These are phyloP conservation scores for Spicauda simplicius DNA, from an alignment of 2,888 invertebrate species.

Conservation along the genomic window DNA sequence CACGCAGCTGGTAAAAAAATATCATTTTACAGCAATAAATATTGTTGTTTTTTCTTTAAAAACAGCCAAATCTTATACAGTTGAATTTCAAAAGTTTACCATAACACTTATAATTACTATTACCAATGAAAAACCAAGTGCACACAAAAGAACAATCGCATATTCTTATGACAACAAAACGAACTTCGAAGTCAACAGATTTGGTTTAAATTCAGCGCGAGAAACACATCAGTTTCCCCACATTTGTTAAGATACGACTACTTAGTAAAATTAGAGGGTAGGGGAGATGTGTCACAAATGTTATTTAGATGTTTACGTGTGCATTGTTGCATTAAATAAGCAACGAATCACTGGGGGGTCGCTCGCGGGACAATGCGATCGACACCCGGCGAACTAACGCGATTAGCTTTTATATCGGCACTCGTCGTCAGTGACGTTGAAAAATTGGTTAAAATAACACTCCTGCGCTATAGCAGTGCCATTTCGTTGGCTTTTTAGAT, in stretches of 20 bases:
- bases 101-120: too few species aligned
- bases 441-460: constrained; percentile 37
- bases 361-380: constrained; percentile 73
- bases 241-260: constrained; percentile 78
- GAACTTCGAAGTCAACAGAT: constrained; percentile 29
- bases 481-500: constrained; percentile 6
- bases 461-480: constrained; percentile 15
- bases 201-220: constrained; percentile 55
- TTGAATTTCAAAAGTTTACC: too few species aligned
- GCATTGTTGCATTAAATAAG: constrained; percentile 84
- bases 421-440: constrained; percentile 36
- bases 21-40: too few species aligned
- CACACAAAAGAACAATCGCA: not conserved
- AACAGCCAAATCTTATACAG: too few species aligned
- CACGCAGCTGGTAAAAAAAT: too few species aligned
- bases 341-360: constrained; percentile 78
- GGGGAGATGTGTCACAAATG: constrained; percentile 82
- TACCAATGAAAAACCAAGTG: not conserved
- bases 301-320: constrained; percentile 85
- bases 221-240: constrained; percentile 68
- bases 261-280: constrained; percentile 83
- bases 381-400: constrained; percentile 75
- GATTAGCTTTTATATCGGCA: constrained; percentile 73
- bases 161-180: not conserved
- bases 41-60: too few species aligned